These are phyloP conservation scores for zebrafish (Danio rerio) DNA, from an alignment of 2,113 vertebrate genomes.

Conservation along the genomic window DNA sequence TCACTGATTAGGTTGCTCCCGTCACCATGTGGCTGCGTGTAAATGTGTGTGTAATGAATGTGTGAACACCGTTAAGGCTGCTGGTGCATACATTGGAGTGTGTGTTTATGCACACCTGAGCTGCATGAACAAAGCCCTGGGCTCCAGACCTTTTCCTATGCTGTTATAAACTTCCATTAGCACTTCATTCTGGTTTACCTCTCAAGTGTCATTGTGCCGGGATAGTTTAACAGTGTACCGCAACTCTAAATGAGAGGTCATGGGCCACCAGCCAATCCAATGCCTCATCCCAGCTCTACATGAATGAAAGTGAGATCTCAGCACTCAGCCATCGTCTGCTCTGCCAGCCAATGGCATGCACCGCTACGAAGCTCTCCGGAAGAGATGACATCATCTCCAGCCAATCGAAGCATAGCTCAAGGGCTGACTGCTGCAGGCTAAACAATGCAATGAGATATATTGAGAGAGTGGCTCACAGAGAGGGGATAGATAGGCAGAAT, in stretches of 20 bases:
- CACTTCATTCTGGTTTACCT: constrained; percentile 6
- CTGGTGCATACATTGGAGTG: constrained; percentile 16
- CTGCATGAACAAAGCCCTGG: constrained; percentile 15
- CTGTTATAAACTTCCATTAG: constrained; percentile 30
- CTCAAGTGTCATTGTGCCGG: not conserved
- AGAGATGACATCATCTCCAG: constrained; percentile 94
- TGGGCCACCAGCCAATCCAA: constrained; percentile 25
- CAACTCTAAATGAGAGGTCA: constrained; percentile 16
- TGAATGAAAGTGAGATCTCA: constrained; percentile 90
- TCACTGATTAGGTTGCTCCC: constrained; percentile 38
- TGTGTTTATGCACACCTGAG: constrained; percentile 44
- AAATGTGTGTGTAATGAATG: constrained; percentile 44
- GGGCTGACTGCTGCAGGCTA: constrained; percentile 82
- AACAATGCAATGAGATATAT: constrained; percentile 35
- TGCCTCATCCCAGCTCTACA: constrained; percentile 71
- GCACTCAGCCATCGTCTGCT: constrained; percentile 81
- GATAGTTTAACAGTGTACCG: not conserved
- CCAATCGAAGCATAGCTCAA: constrained; percentile 84
- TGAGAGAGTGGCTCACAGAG: not conserved
- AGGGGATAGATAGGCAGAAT: not conserved
- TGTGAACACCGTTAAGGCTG: constrained; percentile 31
- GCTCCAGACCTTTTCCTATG: not conserved
- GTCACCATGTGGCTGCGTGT: constrained; percentile 50
- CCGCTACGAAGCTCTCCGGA: constrained; percentile 77
- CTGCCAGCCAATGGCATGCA: constrained; percentile 79